Conservation (phyloP, 2,113 vertebrate species). For the Ageneiosus marmoratus region DNA sequence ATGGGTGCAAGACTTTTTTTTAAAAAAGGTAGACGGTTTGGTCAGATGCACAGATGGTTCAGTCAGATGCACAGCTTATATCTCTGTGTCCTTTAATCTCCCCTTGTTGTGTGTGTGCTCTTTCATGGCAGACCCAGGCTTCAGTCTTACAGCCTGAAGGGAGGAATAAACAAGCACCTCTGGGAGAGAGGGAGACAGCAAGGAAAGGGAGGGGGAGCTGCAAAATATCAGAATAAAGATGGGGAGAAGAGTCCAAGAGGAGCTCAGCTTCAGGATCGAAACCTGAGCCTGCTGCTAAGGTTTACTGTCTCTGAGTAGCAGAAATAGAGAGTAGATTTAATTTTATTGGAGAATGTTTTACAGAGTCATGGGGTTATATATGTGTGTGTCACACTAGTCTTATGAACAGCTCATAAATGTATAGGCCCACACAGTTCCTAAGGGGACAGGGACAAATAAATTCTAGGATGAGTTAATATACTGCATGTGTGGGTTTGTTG, state of each 20-base stretch:
- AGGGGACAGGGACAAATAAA: background rate
- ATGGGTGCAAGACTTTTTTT: conserved; percentile 7
- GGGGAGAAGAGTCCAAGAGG: conserved; percentile 39
- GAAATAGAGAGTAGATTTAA: background rate
- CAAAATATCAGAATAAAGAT: conserved; percentile 47
- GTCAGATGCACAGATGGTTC: conserved; percentile 58
- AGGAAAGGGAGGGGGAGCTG: conserved; percentile 35
- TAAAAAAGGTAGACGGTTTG: conserved; percentile 50
- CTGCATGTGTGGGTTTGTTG: conserved; percentile 47
- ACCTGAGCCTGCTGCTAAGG: conserved; percentile 35
- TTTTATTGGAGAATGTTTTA: conserved; percentile 14
- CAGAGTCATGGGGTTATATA: background rate
- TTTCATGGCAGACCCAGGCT: conserved; percentile 53
- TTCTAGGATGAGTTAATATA: conserved; percentile 31
- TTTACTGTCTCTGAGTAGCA: conserved; percentile 21
- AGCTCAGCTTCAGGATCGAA: conserved; percentile 50
- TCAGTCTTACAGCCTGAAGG: conserved; percentile 58
- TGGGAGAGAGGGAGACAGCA: conserved; percentile 51
- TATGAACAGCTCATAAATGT: background rate
- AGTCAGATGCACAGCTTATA: conserved; percentile 52
- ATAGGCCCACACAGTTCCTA: background rate
- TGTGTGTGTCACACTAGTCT: background rate
- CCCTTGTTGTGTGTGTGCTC: conserved; percentile 52
- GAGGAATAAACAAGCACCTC: conserved; percentile 62
- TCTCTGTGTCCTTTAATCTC: conserved; percentile 56